Evolutionary conservation across 2,888 invertebrate species (phyloP).

Genomic region (Stenolophus ochropezus): DNA sequence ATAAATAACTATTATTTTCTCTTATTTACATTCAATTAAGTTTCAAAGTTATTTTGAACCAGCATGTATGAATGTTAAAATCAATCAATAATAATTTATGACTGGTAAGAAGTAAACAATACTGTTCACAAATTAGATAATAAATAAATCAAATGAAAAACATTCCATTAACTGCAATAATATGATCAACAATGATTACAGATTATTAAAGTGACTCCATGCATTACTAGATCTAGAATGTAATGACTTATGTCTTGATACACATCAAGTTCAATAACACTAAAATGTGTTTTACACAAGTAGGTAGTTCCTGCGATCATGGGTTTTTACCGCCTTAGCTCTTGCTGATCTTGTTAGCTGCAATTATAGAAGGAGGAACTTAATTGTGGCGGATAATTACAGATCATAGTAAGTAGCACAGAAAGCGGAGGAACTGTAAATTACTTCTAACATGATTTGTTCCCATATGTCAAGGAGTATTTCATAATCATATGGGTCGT

Average conservation of each 20-base stretch:
- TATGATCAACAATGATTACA: no score
- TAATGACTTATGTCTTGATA: neutral
- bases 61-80: no score
- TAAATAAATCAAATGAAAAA: no score
- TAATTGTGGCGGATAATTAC: conserved; percentile 5
- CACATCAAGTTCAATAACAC: conserved; percentile 35
- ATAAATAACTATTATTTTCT: no score
- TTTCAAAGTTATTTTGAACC: no score
- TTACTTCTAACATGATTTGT: neutral
- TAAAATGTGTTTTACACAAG: neutral
- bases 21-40: no score
- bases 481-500: conserved; percentile 23
- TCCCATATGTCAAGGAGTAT: conserved; percentile 4
- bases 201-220: no score
- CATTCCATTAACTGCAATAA: no score
- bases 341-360: conserved; percentile 15
- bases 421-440: conserved; percentile 7
- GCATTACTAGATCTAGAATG: neutral
- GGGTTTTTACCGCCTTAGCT: neutral
- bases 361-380: neutral
- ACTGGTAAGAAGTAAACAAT: no score
- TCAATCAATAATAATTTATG: no score
- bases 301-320: neutral
- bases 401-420: conserved; percentile 14
- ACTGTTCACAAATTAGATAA: no score